Evolutionary conservation across 2,797 vertebrate genomes (phyloP), one percentile per base, ranked within the genome.

Genomic region (Delichon dasypus): DNA sequence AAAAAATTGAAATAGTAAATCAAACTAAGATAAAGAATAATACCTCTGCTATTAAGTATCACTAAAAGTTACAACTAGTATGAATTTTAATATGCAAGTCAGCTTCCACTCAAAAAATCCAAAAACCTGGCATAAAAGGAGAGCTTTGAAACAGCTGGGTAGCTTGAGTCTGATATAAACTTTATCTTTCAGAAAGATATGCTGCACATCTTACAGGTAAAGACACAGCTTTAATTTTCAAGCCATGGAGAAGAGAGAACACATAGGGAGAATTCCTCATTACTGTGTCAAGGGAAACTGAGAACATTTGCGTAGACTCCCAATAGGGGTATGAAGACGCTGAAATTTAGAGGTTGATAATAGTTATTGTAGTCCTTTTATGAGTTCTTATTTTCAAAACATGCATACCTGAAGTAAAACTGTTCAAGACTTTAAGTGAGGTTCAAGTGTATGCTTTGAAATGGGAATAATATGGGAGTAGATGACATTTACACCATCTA

Each of bases 181-280:
- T 87, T 88, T 77, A 90, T 86, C 48, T 89, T 89, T 85, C 57
- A 76, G 53, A 79, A 78, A 74, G 77, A 88, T 79, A 51, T 25
- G 9, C 61, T 88, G 77, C 74, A 74, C 30, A 77, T 60, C 29
- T 81, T 76, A 51, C 10, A 91, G 32, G 20, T 88, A 53, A 85
- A 92, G 85, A 93, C 60, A 82, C n/a, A 91, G 30, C 30, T 96
- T 92, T 88, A 94, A 96, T 95, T 95, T 95, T 84, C 73, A 93
- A 92, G 64, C 45, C 47, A 53, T 32, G 21, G 34, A 74, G 67
- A 85, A 91, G 42, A 85, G 57, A 88, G 40, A 65, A 91, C 78
- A 70, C 83, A 89, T 18, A 79, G 81, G 45, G 74, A 68, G 60
- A 96, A 93, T 65, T 87, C 54, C 78, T 95, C 71, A 95, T 95